Conservation (phyloP, 2,888 invertebrate genomes). For the Hypolimnas misippus region DNA sequence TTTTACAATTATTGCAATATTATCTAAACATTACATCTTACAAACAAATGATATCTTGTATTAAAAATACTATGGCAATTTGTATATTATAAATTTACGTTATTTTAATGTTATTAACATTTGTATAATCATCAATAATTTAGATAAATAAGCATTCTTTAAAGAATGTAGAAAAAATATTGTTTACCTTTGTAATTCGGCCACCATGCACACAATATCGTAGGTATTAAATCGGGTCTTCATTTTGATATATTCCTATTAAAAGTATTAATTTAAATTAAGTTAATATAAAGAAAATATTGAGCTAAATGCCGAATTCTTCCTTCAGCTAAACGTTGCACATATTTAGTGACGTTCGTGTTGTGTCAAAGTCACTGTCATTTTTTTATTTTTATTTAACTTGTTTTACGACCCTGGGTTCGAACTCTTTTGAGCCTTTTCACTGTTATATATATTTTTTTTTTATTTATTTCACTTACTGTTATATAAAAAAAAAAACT, state of each 20-base stretch:
- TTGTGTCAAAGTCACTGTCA: not conserved
- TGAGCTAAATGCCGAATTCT: not conserved
- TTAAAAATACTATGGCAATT: not conserved
- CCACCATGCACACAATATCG: slow-evolving; percentile 94
- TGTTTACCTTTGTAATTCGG: slow-evolving; percentile 91
- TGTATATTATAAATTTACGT: too few relatives aligned
- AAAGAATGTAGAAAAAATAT: not conserved
- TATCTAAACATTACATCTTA: too few relatives aligned
- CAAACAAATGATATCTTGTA: too few relatives aligned
- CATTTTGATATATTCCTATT: slow-evolving; percentile 84
- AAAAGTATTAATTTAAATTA: not conserved
- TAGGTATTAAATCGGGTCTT: slow-evolving; percentile 96
- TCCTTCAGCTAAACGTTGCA: slow-evolving; percentile 3
- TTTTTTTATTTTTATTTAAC: too few relatives aligned
- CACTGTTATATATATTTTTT: too few relatives aligned
- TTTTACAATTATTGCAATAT: too few relatives aligned
- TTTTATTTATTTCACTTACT: too few relatives aligned
- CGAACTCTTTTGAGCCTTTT: too few relatives aligned
- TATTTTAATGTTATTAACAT: too few relatives aligned
- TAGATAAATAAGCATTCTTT: too few relatives aligned
- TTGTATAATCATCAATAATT: not conserved
- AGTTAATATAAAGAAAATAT: not conserved
- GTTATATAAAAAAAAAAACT: too few relatives aligned
- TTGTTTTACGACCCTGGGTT: too few relatives aligned
- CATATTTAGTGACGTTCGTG: not conserved